Evolutionary conservation across 2,888 invertebrate species (phyloP), one percentile per base, ranked within the genome.

Genomic region (Coleophora deauratella): DNA sequence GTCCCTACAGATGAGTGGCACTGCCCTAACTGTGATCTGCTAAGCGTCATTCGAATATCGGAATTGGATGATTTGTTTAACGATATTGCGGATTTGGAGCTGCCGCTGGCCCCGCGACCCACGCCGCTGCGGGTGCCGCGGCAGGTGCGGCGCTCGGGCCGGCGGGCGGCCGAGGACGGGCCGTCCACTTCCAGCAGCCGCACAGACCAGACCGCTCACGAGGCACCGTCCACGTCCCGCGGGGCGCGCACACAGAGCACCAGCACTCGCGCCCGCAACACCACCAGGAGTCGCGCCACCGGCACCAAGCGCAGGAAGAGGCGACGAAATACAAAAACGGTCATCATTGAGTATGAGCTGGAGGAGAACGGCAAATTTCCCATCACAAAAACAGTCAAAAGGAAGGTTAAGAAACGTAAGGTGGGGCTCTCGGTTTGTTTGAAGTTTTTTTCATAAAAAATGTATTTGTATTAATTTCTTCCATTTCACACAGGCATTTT

Each of bases 1-100:
- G 60, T 93, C 35, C 98, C 98, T 0, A 86, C 89, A 41, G 94
- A 93, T 10, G 91, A 93, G 51, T 98, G 98, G 98, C 94, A 90
- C 62, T 98, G 98, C 73, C 91, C 93, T 27, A 88, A 89, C 38
- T 93, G 93, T 61, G 57, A 58, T 40, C 55, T 82, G 34, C 56
- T 62, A 14, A 70, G 79, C 43, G 59, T 57, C 9, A 62, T 68
- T 27, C 55, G 66, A 15, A 44, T 67, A 3, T 67, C 70, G 9
- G 73, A 75, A 47, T 69, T 87, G 41, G 75, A 84, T 9, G 82
- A 86, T 41, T 52, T 88, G 34, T 74, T 87, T 55, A 72, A 74
- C 40, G 86, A 78, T 39, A 76, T 77, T 13, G 56, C 56, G 1
- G 66, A 69, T 33, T 44, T 67, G 30, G 62, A 59, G 13, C 43